Conservation (phyloP, 2,888 invertebrate genomes). For the Pollenia labialis region DNA sequence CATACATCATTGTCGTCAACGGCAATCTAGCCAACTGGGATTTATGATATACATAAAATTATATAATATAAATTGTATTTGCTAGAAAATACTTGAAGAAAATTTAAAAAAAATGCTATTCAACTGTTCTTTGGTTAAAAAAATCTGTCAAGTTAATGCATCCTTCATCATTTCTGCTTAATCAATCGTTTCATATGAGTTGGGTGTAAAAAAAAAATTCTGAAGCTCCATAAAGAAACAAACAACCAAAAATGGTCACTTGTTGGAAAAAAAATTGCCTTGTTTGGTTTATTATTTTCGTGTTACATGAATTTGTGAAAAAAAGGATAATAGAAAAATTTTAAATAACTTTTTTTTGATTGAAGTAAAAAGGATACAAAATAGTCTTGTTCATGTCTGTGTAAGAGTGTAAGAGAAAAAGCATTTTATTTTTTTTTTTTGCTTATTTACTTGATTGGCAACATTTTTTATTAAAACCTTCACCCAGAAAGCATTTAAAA, state of each 20-base stretch:
- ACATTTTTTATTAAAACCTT: not conserved
- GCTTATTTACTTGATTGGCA: constrained; percentile 3
- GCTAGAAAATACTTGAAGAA: too few relatives aligned
- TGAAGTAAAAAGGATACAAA: constrained; percentile 27
- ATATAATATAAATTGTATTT: too few relatives aligned
- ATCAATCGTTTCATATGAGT: constrained; percentile 59
- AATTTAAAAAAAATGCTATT: constrained; percentile 12
- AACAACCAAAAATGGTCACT: not conserved
- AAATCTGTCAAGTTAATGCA: constrained; percentile 60
- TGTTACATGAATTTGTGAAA: too few relatives aligned
- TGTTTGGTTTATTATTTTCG: not conserved
- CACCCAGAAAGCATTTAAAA: too few relatives aligned
- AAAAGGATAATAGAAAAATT: not conserved
- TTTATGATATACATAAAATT: too few relatives aligned
- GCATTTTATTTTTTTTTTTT: not conserved
- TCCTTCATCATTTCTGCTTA: constrained; percentile 61
- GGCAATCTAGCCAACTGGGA: too few relatives aligned
- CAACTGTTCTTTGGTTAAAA: constrained; percentile 42
- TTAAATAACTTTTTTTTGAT: constrained; percentile 6
- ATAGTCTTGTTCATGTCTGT: not conserved
- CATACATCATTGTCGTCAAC: too few relatives aligned
- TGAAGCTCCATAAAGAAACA: not conserved
- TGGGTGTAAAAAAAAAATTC: constrained; percentile 26
- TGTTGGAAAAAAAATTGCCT: not conserved
- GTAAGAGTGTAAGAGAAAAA: not conserved